These are phyloP conservation scores for Eciton burchellii DNA, from an alignment of 1,140 invertebrate species.

Conservation along the genomic window DNA sequence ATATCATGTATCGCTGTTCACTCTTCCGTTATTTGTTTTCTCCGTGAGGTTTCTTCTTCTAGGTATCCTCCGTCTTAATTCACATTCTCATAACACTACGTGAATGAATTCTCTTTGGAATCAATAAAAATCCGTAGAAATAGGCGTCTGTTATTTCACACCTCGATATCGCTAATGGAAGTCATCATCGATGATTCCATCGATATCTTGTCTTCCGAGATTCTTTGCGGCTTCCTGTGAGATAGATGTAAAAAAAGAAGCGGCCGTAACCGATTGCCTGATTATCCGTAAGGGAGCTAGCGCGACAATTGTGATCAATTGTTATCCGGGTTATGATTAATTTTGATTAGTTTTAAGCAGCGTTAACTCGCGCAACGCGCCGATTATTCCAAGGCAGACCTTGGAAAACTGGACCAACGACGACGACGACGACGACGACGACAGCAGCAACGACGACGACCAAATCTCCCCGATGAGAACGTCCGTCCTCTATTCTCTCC, in stretches of 20 bases:
- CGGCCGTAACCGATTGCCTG: conserved; percentile 26
- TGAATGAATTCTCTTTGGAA: not conserved
- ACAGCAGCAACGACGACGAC: conserved; percentile 10
- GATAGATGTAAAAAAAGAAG: conserved; percentile 24
- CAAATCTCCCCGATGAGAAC: conserved; percentile 31
- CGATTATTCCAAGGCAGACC: conserved; percentile 55
- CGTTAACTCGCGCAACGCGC: conserved; percentile 78
- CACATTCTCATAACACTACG: not conserved
- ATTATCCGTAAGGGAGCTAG: conserved; percentile 75
- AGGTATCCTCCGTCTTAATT: not conserved
- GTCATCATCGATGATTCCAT: not conserved
- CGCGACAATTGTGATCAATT: conserved; percentile 85
- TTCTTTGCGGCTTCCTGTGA: conserved; percentile 36
- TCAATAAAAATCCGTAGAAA: conserved; percentile 32
- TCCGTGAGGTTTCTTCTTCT: not conserved
- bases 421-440: conserved; percentile 16
- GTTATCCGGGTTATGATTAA: conserved; percentile 84
- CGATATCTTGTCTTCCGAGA: not conserved
- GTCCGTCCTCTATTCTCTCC: conserved; percentile 53
- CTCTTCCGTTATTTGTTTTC: not conserved
- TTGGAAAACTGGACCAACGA: conserved; percentile 55
- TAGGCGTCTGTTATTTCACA: not conserved
- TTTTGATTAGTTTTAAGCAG: conserved; percentile 85
- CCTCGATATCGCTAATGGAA: not conserved
- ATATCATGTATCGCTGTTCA: conserved; percentile 16